A percentile compares a stretch with the other conserved stretches of the same genome.
These are phyloP conservation scores for Porites cylindrica DNA, from an alignment of 92 coral and sea anemone genomes.

Conservation along the genomic window DNA sequence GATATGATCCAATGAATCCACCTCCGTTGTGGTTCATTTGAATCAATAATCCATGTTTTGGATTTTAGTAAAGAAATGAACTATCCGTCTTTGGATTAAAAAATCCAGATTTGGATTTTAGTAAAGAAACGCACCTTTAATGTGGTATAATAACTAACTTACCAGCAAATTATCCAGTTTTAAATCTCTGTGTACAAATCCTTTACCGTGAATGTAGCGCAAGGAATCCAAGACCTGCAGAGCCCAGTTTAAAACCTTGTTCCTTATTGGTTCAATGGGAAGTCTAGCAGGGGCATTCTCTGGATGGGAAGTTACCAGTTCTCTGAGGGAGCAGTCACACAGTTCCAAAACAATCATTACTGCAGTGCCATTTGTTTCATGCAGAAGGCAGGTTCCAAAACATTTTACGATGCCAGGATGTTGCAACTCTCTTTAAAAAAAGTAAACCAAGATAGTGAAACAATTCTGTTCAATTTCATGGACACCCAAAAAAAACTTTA, in stretches of 20 bases:
- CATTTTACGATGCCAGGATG: conserved; percentile 21
- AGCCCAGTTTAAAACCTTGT: neutral
- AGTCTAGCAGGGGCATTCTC: conserved; percentile 10
- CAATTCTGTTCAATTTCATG: no score
- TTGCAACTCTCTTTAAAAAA: neutral
- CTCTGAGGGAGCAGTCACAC: neutral
- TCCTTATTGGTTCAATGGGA: neutral
- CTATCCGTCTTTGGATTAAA: no score
- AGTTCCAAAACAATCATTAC: conserved; percentile 18
- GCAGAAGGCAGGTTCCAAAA: conserved; percentile 23
- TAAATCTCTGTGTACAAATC: conserved; percentile 27
- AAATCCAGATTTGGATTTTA: no score
- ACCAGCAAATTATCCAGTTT: conserved; percentile 26
- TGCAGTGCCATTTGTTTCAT: neutral
- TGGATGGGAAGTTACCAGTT: neutral
- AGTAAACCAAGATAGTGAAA: neutral
- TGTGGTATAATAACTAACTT: neutral
- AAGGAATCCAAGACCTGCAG: conserved; percentile 10
- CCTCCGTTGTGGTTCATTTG: no score
- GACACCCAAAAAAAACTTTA: no score
- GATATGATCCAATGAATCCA: no score
- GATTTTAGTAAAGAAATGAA: no score
- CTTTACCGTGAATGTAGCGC: conserved; percentile 14
- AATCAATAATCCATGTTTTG: no score
- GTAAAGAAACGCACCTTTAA: no score